These are phyloP conservation scores for Platyura marginata DNA, from an alignment of 1,140 invertebrate genomes.

Conservation along the genomic window DNA sequence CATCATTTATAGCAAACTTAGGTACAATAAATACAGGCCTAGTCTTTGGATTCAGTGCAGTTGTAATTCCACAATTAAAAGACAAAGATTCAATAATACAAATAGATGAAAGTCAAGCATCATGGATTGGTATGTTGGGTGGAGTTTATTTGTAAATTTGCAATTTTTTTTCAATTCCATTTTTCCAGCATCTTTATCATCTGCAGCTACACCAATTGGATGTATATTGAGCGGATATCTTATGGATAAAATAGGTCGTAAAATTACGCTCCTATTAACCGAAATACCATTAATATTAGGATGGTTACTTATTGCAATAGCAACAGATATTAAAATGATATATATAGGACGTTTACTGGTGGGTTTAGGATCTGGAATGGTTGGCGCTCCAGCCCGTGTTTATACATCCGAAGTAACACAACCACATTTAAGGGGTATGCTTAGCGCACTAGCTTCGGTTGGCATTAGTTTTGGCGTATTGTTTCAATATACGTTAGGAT, in stretches of 20 bases:
- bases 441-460: slow-evolving; percentile 41
- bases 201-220: slow-evolving; percentile 49
- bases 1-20: slow-evolving; percentile 40
- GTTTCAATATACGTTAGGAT: slow-evolving; percentile 38
- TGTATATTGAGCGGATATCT: slow-evolving; percentile 49
- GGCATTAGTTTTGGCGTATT: slow-evolving; percentile 40
- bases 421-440: slow-evolving; percentile 44
- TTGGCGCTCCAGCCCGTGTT: slow-evolving; percentile 44
- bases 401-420: slow-evolving; percentile 50
- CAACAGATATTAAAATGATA: slow-evolving; percentile 37
- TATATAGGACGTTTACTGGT: slow-evolving; percentile 39
- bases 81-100: slow-evolving; percentile 30
- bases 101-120: slow-evolving; percentile 38
- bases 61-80: slow-evolving; percentile 44
- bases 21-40: slow-evolving; percentile 53
- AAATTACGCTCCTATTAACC: slow-evolving; percentile 42
- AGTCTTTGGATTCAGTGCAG: slow-evolving; percentile 54
- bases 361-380: slow-evolving; percentile 47
- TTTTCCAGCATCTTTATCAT: slow-evolving; percentile 45
- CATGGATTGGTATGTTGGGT: slow-evolving; percentile 43
- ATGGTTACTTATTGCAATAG: slow-evolving; percentile 41
- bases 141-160: background rate
- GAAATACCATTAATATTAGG: slow-evolving; percentile 47
- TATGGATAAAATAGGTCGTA: slow-evolving; percentile 47
- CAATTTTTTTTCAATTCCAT: background rate